These are phyloP conservation scores for Prietella phreatophila DNA, from an alignment of 2,113 vertebrate species.

Conservation along the genomic window DNA sequence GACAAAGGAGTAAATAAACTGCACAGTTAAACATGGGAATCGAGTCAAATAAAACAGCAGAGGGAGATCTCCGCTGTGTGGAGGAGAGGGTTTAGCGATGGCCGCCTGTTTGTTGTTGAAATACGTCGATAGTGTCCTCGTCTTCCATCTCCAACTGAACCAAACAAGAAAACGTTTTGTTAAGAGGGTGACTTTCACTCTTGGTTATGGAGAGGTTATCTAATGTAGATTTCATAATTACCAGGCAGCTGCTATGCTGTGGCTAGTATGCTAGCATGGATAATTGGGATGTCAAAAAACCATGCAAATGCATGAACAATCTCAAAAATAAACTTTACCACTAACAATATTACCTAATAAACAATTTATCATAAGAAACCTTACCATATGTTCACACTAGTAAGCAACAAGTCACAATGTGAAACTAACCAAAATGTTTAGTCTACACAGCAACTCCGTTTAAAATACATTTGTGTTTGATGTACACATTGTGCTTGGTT, in stretches of 20 bases:
- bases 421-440: not conserved
- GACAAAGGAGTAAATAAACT: constrained; percentile 30
- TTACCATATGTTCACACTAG: too few relatives aligned
- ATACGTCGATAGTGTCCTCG: constrained; percentile 83
- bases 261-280: not conserved
- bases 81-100: constrained; percentile 67
- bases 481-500: not conserved
- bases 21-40: constrained; percentile 51
- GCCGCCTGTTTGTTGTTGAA: constrained; percentile 82
- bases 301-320: not conserved
- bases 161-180: constrained; percentile 3
- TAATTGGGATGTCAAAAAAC: not conserved
- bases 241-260: not conserved
- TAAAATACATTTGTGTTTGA: not conserved
- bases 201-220: not conserved
- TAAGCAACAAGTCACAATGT: not conserved
- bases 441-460: not conserved
- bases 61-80: constrained; percentile 58
- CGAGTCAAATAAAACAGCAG: constrained; percentile 63
- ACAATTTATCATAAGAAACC: not conserved
- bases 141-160: constrained; percentile 81
- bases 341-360: not conserved
- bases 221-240: not conserved
- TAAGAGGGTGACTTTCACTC: not conserved
- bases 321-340: too few relatives aligned